Evolutionary conservation across 2,888 invertebrate species (phyloP).

Genomic region (Chrysodeixis includens): DNA sequence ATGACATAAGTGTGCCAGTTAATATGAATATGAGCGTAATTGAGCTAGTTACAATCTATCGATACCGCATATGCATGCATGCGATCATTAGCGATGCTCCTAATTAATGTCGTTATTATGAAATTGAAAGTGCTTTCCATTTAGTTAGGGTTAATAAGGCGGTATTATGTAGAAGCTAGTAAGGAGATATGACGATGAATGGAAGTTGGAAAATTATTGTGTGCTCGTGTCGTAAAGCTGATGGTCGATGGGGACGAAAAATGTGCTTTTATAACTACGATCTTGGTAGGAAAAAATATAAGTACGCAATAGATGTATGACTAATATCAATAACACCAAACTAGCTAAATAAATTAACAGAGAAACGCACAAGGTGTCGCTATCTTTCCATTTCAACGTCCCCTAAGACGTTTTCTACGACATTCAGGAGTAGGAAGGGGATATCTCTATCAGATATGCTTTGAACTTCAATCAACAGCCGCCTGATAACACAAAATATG

Average conservation of each 20-base stretch:
- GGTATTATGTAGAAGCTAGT: slow-evolving; percentile 16
- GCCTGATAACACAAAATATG: slow-evolving; percentile 11
- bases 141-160: slow-evolving; percentile 31
- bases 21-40: slow-evolving; percentile 38
- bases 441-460: slow-evolving; percentile 3
- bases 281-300: too few relatives aligned
- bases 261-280: too few relatives aligned
- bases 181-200: background rate
- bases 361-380: background rate
- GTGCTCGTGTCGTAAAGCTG: too few relatives aligned
- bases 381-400: background rate
- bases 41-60: slow-evolving; percentile 40
- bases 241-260: too few relatives aligned
- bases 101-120: slow-evolving; percentile 43
- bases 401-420: background rate
- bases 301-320: background rate
- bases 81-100: slow-evolving; percentile 38
- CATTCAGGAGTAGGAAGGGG: background rate
- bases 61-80: slow-evolving; percentile 9
- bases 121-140: slow-evolving; percentile 47
- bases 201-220: background rate
- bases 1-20: slow-evolving; percentile 22
- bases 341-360: background rate
- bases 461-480: slow-evolving; percentile 2
- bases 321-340: background rate